Base-by-base conservation (phyloP, 2,113 vertebrate genomes). In the Fukomys damarensis region DNA sequence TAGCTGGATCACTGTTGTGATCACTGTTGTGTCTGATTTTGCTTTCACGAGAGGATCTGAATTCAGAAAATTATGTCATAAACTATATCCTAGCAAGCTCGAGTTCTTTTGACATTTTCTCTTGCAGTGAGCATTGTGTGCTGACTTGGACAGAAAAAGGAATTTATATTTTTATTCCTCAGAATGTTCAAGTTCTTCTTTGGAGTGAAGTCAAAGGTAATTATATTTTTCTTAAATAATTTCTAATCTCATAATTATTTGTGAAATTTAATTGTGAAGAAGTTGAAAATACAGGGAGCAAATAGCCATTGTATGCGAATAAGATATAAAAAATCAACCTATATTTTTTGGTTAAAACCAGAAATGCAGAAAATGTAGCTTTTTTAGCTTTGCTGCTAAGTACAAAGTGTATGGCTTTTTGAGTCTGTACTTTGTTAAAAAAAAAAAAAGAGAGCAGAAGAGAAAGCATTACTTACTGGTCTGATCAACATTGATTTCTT, bases 181-280 rank as follows among this genome's bases (percentile, higher is more conserved):
- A 99, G 97, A 99, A 98, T 24, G 98, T 99, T 94, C 99, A 99
- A 97, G 99, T 99, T 94, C 99, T 99, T 79, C 99, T 99, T 58
- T 99, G 99, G 99, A 99, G 99, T 94, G 99, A 99, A 98, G 96
- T 99, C 58, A 99, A 99, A 99, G 99, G 99, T 99, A 96, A 95
- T 63, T 89, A 20, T 82, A 30, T 82, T 66, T 97, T 91, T 43
- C 22, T 76, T 86, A 56, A 88, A 93, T 96, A 86, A 94, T 49
- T 95, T 96, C 89, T 61, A 93, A 83, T 74, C 5, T 87, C 46
- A 86, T 89, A 65, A 46, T 46, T 77, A n/a, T 63, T 92, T 97
- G 10, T 94, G 61, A 89, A 93, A 88, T 56, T 87, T 61, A 83
- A 30, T 95, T 96, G 63, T 79, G 87, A 87, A 87, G 46, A 81